A percentile compares a stretch with the other conserved stretches of the same genome.
phyloP scores from a whole-genome alignment of 2,113 vertebrate genomes.

The Galeopterus variegatus region DNA sequence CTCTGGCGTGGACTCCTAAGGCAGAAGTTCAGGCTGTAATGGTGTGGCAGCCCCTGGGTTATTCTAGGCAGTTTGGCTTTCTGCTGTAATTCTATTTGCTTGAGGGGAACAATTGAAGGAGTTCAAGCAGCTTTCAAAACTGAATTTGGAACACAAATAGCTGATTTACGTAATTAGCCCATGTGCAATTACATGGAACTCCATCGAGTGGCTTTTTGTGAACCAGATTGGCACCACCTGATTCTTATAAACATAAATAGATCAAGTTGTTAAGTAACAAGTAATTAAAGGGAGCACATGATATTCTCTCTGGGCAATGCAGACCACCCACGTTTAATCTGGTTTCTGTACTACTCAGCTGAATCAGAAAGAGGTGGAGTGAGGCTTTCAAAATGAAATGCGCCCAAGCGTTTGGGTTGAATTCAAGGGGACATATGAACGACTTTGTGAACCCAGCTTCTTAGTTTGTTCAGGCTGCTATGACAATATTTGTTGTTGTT shows the following conservation, averaged over 20 bases:
- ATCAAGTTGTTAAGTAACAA: conserved; percentile 78
- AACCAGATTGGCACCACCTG: conserved; percentile 75
- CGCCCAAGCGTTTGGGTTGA: background rate
- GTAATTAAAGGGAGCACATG: conserved; percentile 71
- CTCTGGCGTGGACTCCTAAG: background rate
- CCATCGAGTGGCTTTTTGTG: conserved; percentile 61
- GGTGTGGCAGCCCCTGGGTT: background rate
- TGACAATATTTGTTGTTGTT: too few species aligned
- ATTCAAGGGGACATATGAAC: background rate
- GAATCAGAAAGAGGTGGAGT: conserved; percentile 22
- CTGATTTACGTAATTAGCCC: conserved; percentile 71
- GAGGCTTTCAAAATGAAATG: background rate
- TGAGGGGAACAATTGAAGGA: conserved; percentile 61
- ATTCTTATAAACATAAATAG: conserved; percentile 80
- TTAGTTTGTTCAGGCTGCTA: too few species aligned
- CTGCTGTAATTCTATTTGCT: conserved; percentile 66
- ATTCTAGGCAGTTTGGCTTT: conserved; percentile 10
- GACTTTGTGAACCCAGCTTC: background rate
- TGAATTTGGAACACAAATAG: conserved; percentile 72
- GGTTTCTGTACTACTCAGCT: conserved; percentile 44
- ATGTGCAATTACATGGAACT: conserved; percentile 64
- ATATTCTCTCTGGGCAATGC: conserved; percentile 56
- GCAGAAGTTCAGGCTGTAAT: background rate
- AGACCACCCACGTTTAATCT: conserved; percentile 71
- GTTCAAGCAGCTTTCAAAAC: conserved; percentile 59